A percentile compares a stretch with the other conserved stretches of the same genome.
phyloP scores from a whole-genome alignment of 2,888 invertebrate genomes.

The Dioctria linearis region DNA sequence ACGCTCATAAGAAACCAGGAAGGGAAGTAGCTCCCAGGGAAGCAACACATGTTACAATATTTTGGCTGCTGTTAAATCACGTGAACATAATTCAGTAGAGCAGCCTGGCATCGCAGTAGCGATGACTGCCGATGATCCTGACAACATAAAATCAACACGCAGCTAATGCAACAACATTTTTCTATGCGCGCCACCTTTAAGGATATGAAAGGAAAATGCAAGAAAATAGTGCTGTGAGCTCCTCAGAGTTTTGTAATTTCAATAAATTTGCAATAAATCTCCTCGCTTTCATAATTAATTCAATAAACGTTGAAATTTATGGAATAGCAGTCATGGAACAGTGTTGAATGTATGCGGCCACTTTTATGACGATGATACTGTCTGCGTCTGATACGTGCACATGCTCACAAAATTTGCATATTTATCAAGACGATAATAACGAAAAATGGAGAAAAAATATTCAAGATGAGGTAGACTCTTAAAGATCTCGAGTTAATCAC shows the following conservation, averaged over 20 bases:
- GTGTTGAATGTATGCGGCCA: constrained; percentile 14
- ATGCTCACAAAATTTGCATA: constrained; percentile 43
- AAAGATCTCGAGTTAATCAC: constrained; percentile 19
- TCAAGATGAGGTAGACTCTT: constrained; percentile 23
- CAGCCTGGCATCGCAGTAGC: not conserved
- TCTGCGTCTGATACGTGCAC: constrained; percentile 12
- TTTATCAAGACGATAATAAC: constrained; percentile 33
- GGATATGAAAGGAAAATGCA: not conserved
- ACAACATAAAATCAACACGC: not conserved
- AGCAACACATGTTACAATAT: constrained; percentile 65
- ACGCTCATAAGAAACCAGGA: constrained; percentile 24
- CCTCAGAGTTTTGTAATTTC: constrained; percentile 22
- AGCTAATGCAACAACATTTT: constrained; percentile 9
- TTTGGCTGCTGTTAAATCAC: constrained; percentile 67
- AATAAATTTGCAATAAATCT: constrained; percentile 52
- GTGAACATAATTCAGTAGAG: constrained; percentile 62
- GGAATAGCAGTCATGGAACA: constrained; percentile 20
- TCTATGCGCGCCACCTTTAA: not conserved
- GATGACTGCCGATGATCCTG: not conserved
- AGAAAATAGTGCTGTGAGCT: not conserved
- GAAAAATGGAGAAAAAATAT: constrained; percentile 12
- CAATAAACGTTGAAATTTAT: constrained; percentile 45
- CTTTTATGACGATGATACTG: not conserved
- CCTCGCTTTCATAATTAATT: constrained; percentile 48
- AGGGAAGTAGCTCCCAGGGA: not conserved